phyloP scores from a whole-genome alignment of 64 coral and sea anemone genomes.

The Actinia equina region DNA sequence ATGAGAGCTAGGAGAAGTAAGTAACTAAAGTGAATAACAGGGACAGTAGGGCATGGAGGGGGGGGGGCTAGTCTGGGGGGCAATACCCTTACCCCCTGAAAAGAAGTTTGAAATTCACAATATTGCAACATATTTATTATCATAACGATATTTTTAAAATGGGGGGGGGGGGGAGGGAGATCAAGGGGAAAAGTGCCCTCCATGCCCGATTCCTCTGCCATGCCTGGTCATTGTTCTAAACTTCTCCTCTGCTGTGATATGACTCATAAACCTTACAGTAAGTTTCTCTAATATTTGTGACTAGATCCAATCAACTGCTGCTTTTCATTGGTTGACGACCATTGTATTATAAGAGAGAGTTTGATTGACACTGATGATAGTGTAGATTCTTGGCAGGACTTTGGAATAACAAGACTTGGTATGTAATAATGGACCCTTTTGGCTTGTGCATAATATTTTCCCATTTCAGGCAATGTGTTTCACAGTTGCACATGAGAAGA shows the following conservation, averaged over 20 bases:
- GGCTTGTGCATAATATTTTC: background rate
- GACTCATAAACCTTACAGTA: too few species aligned
- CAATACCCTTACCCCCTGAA: too few species aligned
- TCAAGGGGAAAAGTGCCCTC: too few species aligned
- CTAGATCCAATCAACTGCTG: slow-evolving; percentile 73
- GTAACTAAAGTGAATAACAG: background rate
- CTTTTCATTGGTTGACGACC: slow-evolving; percentile 83
- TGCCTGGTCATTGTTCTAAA: background rate
- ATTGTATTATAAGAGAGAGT: slow-evolving; percentile 38
- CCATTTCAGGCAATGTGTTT: background rate
- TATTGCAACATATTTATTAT: too few species aligned
- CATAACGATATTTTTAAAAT: too few species aligned
- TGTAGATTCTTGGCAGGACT: slow-evolving; percentile 31
- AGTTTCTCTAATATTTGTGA: background rate
- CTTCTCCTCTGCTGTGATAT: too few species aligned
- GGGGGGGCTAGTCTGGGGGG: too few species aligned
- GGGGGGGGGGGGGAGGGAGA: too few species aligned
- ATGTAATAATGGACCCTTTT: background rate
- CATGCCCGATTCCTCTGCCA: too few species aligned
- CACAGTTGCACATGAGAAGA: too few species aligned
- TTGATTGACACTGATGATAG: slow-evolving; percentile 41
- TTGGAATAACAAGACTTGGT: slow-evolving; percentile 64
- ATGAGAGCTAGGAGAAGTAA: slow-evolving; percentile 57
- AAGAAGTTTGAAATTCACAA: too few species aligned
- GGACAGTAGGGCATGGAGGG: too few species aligned